These are phyloP conservation scores for Gallinago paraguaiae DNA, from an alignment of 2,113 vertebrate genomes.

Conservation along the genomic window DNA sequence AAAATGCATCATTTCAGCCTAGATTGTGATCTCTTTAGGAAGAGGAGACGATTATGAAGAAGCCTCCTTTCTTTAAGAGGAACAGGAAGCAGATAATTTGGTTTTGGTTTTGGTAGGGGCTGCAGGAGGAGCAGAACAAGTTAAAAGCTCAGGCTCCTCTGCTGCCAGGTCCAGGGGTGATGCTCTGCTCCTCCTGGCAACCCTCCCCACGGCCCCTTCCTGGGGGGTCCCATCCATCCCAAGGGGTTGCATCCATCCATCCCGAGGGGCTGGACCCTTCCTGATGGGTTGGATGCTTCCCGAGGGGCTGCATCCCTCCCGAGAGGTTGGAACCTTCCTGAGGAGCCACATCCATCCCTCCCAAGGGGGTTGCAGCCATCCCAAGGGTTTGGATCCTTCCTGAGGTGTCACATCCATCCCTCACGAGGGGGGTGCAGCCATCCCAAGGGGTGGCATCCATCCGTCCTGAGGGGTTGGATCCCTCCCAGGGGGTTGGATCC, in stretches of 20 bases:
- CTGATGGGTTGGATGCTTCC: too few species aligned
- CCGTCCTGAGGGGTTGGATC: not conserved
- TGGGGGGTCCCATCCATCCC: not conserved
- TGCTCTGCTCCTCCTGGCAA: not conserved
- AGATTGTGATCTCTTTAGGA: slow-evolving; percentile 30
- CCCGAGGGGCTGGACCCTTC: not conserved
- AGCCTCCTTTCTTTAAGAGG: not conserved
- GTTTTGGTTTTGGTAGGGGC: slow-evolving; percentile 3
- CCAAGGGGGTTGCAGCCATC: not conserved
- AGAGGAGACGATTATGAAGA: not conserved
- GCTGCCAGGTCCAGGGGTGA: fast-evolving
- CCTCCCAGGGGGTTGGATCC: not conserved
- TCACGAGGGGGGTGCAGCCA: not conserved
- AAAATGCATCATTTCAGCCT: not conserved
- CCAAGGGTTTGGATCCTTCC: not conserved
- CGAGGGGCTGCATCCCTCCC: too few species aligned
- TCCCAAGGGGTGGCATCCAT: not conserved
- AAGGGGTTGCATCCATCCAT: not conserved
- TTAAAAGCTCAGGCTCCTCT: not conserved
- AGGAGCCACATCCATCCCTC: not conserved
- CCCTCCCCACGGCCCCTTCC: not conserved
- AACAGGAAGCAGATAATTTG: slow-evolving; percentile 40
- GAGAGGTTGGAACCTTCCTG: not conserved
- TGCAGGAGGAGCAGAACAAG: not conserved
- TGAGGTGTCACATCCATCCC: not conserved